phyloP scores from a whole-genome alignment of 37 sponge, comb jelly and placozoan genomes.

The Halichondria panicea region DNA sequence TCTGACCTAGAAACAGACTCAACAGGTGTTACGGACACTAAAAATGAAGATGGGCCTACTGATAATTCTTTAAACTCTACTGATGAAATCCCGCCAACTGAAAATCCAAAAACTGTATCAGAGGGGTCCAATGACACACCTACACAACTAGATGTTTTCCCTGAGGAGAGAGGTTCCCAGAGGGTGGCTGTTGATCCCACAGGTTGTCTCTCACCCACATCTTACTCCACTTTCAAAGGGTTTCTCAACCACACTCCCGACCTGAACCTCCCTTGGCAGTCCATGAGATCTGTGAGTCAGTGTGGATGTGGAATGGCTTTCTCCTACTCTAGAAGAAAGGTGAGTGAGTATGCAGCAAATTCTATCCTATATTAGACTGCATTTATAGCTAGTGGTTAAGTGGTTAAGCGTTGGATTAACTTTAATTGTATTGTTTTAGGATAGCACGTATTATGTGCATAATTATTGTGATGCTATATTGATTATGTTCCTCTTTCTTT shows the following conservation, averaged over 20 bases:
- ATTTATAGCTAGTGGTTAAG: not conserved
- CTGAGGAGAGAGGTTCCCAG: not conserved
- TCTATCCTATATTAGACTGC: not conserved
- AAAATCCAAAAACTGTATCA: too few species aligned
- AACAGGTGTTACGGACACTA: too few species aligned
- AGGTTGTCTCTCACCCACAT: conserved; percentile 10
- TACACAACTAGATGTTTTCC: too few species aligned
- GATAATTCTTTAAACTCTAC: too few species aligned
- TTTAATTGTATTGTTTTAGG: not conserved
- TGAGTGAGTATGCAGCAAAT: not conserved
- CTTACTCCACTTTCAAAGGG: conserved; percentile 8
- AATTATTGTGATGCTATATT: not conserved
- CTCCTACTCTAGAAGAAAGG: conserved; percentile 47
- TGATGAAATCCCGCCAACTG: too few species aligned
- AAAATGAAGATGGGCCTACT: too few species aligned
- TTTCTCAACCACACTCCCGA: conserved; percentile 26
- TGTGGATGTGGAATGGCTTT: conserved; percentile 52
- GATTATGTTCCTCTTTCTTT: not conserved
- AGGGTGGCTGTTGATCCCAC: not conserved
- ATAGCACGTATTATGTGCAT: not conserved
- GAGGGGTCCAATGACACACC: too few species aligned
- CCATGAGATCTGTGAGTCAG: conserved; percentile 27
- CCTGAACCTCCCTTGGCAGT: conserved; percentile 51
- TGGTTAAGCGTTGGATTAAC: not conserved
- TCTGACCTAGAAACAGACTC: too few species aligned